Base-by-base conservation (phyloP, 2,113 vertebrate species). In the Ceratotherium simum region DNA sequence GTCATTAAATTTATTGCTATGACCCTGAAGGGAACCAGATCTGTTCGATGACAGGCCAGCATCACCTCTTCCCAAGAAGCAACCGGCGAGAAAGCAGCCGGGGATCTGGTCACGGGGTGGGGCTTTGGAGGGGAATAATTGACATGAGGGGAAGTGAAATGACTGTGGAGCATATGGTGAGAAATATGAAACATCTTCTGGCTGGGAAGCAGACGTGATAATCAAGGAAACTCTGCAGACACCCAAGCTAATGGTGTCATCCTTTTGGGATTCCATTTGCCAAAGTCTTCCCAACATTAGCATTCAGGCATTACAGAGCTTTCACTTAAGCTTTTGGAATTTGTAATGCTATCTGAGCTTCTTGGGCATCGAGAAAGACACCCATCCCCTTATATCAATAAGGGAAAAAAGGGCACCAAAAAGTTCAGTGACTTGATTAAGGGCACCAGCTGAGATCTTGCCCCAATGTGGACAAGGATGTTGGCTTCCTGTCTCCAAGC, bases 31-130 rank as follows among this genome's bases (percentile, higher is more conserved):
- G 96, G 87, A 87, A 29, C 36, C 73, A 94, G 94, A 62, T 97
- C 97, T 96, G 60, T 97, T 2, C 4, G 84, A 94, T 94, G 70
- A 97, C 97, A 70, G 78, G 81, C 87, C 31, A 96, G 39, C 83
- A 14, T 93, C 85, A 82, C 69, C 86, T 69, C 27, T 33, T 97
- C 95, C 96, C 39, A 82, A 80, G 76, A 79, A 48, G 81, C 76
- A 67, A 60, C 90, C 1, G 67, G 65, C 42, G 16, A 91, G 42
- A 42, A 84, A 42, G 51, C 76, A 42, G 23, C 36, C 8, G 7
- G 46, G 69, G 20, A 48, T 10, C 20, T 31, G 27, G n/a, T 27
- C 27, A 33, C 39, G 10, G 1, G 0, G 36, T 27, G 62, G 39
- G 70, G 31, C 48, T 54, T 51, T 8, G 6, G 51, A 31, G 48